A percentile compares a stretch with the other conserved stretches of the same genome.
phyloP scores from a whole-genome alignment of 2,797 vertebrate species.

The Avahi laniger region DNA sequence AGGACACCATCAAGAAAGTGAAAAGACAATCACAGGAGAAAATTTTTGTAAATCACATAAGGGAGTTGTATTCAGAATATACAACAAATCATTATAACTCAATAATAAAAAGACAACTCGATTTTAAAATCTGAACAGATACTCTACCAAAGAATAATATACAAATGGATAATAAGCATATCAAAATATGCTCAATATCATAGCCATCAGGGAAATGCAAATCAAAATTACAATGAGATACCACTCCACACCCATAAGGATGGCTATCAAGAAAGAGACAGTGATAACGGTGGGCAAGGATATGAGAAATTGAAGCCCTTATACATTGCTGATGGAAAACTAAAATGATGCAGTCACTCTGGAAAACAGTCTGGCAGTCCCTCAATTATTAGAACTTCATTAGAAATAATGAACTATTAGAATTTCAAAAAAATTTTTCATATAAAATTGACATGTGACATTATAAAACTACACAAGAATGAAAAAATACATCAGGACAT shows the following conservation, averaged over 20 bases:
- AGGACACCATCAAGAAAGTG: background rate
- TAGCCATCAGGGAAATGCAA: background rate
- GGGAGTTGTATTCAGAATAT: background rate
- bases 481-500: background rate
- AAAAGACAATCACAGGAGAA: background rate
- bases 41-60: background rate
- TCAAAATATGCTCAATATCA: background rate
- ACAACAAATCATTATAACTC: background rate
- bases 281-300: background rate
- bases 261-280: background rate
- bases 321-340: background rate
- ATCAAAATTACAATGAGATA: background rate
- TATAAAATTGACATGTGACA: background rate
- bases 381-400: slow-evolving; percentile 9
- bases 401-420: background rate
- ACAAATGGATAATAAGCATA: background rate
- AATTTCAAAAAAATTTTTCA: background rate
- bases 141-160: background rate
- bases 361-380: background rate
- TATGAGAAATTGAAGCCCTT: background rate
- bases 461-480: background rate
- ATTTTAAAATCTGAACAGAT: background rate
- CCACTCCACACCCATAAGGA: background rate
- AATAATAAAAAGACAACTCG: background rate
- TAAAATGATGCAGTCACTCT: background rate